Conservation (phyloP, 2,113 vertebrate species). For the Rynchops niger region DNA sequence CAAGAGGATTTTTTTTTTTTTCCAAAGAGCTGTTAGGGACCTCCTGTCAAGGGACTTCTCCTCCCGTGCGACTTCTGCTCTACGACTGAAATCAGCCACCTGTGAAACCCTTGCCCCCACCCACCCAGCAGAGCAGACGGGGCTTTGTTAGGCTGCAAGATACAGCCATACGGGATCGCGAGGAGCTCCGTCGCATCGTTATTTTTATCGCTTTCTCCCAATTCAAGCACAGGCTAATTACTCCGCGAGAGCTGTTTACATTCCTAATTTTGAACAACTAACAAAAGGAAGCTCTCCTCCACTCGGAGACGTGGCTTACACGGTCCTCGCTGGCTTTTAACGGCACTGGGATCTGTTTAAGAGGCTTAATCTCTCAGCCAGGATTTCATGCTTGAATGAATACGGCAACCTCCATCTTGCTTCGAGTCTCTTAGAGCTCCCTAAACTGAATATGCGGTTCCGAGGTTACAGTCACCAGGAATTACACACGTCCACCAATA, state of each 20-base stretch:
- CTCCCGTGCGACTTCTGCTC: background rate
- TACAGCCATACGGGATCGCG: background rate
- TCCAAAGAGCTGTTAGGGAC: background rate
- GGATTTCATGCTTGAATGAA: slow-evolving; percentile 38
- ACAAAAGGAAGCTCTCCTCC: slow-evolving; percentile 23
- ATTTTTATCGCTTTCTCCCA: background rate
- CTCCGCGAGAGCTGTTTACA: background rate
- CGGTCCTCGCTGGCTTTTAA: background rate
- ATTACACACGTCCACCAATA: background rate
- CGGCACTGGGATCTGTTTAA: background rate
- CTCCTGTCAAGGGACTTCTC: background rate
- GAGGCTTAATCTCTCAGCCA: slow-evolving; percentile 50
- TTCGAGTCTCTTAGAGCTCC: background rate
- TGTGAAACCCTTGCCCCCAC: background rate
- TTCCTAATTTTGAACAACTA: slow-evolving; percentile 11
- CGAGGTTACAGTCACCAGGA: background rate
- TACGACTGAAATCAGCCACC: background rate
- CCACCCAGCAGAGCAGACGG: background rate
- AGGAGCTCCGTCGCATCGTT: background rate
- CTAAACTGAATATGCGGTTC: background rate
- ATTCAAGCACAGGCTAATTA: slow-evolving; percentile 31
- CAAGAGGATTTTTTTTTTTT: background rate
- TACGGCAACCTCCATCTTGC: background rate
- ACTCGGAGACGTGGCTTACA: background rate
- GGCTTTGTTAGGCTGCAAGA: background rate